Evolutionary conservation across 2,113 vertebrate genomes (phyloP).

Genomic region (Meriones unguiculatus): DNA sequence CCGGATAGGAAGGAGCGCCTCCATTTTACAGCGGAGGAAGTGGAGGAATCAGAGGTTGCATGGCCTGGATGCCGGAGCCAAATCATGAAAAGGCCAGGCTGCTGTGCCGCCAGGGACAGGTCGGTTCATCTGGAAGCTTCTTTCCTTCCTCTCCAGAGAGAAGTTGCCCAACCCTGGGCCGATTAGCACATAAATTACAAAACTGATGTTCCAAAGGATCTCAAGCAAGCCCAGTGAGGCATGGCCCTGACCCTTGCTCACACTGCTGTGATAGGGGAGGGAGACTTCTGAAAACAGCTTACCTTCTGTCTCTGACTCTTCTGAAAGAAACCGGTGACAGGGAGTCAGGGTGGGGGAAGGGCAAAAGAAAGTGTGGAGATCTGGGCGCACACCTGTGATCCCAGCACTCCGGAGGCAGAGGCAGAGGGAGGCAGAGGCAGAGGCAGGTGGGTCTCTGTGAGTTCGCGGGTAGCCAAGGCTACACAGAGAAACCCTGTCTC

Average conservation of each 20-base stretch:
- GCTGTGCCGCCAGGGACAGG: background rate
- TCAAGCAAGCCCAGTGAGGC: background rate
- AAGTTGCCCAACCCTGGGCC: conserved; percentile 15
- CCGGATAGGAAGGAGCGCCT: conserved; percentile 39
- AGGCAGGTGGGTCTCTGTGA: too few relatives aligned
- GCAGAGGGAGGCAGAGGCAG: too few relatives aligned
- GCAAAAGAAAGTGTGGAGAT: too few relatives aligned
- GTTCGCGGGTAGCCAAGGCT: too few relatives aligned
- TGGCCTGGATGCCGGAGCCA: background rate
- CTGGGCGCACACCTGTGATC: too few relatives aligned
- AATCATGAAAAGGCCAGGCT: background rate
- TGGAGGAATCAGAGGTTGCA: conserved; percentile 59
- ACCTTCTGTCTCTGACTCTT: conserved; percentile 26
- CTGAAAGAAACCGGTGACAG: background rate
- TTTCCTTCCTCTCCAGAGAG: background rate
- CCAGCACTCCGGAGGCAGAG: too few relatives aligned
- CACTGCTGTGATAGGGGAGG: background rate
- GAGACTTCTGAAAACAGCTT: conserved; percentile 5
- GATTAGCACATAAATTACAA: conserved; percentile 32
- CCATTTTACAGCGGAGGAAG: conserved; percentile 60
- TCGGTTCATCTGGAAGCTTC: conserved; percentile 16
- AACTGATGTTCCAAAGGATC: background rate
- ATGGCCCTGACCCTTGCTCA: background rate
- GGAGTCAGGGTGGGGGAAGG: too few relatives aligned
- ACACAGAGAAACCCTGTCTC: too few relatives aligned